phyloP scores from a whole-genome alignment of 2,113 vertebrate species.

The Empidonax traillii region DNA sequence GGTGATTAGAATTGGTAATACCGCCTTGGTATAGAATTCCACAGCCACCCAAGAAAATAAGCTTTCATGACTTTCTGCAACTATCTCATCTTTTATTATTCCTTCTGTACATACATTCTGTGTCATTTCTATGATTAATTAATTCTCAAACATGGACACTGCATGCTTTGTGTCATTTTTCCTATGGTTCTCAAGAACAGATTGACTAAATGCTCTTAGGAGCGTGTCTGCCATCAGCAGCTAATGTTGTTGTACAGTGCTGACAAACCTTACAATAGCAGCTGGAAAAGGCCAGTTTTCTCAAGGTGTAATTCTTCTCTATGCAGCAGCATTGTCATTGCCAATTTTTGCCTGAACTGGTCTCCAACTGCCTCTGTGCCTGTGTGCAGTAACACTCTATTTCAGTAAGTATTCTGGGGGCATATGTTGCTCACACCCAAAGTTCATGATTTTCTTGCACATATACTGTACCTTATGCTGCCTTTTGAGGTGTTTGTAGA shows the following conservation, averaged over 20 bases:
- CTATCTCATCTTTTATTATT: not conserved
- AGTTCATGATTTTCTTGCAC: not conserved
- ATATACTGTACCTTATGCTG: not conserved
- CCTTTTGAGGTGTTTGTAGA: not conserved
- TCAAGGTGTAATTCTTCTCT: not conserved
- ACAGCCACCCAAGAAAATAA: not conserved
- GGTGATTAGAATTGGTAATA: not conserved
- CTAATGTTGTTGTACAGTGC: not conserved
- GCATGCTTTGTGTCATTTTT: not conserved
- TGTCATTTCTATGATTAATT: not conserved
- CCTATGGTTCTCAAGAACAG: not conserved
- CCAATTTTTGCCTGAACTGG: not conserved
- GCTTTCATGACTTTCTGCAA: not conserved
- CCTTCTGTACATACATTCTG: not conserved
- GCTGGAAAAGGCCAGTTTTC: not conserved
- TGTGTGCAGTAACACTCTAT: not conserved
- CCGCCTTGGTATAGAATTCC: not conserved
- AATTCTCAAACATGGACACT: not conserved
- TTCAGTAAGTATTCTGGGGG: not conserved
- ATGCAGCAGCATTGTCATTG: not conserved
- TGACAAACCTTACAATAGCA: rapidly evolving
- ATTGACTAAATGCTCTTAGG: not conserved
- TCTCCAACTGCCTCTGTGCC: not conserved
- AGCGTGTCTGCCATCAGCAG: not conserved
- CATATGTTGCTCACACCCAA: not conserved